Percentiles rank a stretch among this genome's conserved stretches.
Evolutionary conservation across 2,113 vertebrate species (phyloP).

Genomic region (Psammodynastes pulverulentus): DNA sequence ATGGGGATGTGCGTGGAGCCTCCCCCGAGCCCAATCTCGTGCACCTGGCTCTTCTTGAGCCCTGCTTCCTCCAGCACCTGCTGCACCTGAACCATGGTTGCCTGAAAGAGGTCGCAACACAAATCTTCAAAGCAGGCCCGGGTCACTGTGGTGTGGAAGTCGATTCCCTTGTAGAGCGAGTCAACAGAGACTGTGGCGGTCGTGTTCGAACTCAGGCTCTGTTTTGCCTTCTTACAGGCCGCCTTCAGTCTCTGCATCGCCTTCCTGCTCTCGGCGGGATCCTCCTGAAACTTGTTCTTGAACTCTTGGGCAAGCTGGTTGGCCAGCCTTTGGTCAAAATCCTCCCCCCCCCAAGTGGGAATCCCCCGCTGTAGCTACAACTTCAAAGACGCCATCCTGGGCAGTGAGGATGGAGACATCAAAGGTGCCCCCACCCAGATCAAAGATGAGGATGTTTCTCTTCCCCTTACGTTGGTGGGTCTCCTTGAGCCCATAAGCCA

Average conservation of each 20-base stretch:
- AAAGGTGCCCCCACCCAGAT: constrained; percentile 29
- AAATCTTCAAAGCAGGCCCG: constrained; percentile 76
- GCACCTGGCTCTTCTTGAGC: constrained; percentile 58
- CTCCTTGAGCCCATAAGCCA: constrained; percentile 85
- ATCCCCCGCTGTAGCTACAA: constrained; percentile 74
- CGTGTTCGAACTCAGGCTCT: constrained; percentile 77
- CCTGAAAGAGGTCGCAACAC: constrained; percentile 61
- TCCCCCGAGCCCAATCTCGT: constrained; percentile 70
- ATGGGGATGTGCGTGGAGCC: constrained; percentile 75
- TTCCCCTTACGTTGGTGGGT: constrained; percentile 19
- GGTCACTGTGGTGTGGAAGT: constrained; percentile 79
- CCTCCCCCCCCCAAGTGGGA: constrained; percentile 77
- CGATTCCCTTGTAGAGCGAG: constrained; percentile 75
- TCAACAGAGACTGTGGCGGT: constrained; percentile 78
- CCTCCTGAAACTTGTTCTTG: constrained; percentile 78
- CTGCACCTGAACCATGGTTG: constrained; percentile 74
- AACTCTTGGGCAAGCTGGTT: constrained; percentile 77
- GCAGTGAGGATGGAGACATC: constrained; percentile 61
- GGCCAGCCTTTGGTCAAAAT: constrained; percentile 78
- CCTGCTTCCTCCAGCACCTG: constrained; percentile 73
- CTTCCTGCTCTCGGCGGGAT: constrained; percentile 77
- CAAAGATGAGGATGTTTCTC: background rate
- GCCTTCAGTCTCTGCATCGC: constrained; percentile 77
- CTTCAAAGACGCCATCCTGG: constrained; percentile 69
- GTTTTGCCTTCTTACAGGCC: constrained; percentile 75